Percentiles rank a stretch among this genome's conserved stretches.
These are phyloP conservation scores for Pomatostomus ruficeps DNA, from an alignment of 2,113 vertebrate genomes.

Conservation along the genomic window DNA sequence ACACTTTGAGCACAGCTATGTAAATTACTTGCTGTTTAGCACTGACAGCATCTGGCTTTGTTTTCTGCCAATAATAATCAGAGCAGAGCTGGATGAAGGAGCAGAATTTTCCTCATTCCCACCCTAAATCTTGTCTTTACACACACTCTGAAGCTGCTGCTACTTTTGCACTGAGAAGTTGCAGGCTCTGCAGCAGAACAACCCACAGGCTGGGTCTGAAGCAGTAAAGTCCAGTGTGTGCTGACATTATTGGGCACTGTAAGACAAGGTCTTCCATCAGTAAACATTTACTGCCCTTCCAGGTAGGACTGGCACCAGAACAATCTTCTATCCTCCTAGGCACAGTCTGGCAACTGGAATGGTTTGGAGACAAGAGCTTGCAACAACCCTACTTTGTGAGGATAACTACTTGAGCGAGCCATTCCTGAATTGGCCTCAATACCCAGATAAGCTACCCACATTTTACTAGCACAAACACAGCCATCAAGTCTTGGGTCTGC, in stretches of 20 bases:
- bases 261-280: background rate
- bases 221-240: rapidly evolving
- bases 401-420: background rate
- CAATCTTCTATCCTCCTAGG: background rate
- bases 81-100: background rate
- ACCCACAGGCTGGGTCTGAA: background rate
- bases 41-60: background rate
- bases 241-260: background rate
- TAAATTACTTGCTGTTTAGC: background rate
- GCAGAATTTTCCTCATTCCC: background rate
- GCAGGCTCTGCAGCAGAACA: background rate
- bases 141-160: background rate
- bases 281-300: background rate
- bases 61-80: background rate
- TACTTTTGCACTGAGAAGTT: background rate
- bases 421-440: background rate
- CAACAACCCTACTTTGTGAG: background rate
- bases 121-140: background rate
- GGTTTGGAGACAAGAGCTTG: background rate
- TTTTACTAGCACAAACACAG: background rate
- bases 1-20: background rate
- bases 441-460: background rate
- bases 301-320: background rate
- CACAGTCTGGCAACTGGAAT: background rate
- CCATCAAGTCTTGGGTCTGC: background rate